Conservation (phyloP, 2,113 vertebrate genomes). For the Ovis canadensis region DNA sequence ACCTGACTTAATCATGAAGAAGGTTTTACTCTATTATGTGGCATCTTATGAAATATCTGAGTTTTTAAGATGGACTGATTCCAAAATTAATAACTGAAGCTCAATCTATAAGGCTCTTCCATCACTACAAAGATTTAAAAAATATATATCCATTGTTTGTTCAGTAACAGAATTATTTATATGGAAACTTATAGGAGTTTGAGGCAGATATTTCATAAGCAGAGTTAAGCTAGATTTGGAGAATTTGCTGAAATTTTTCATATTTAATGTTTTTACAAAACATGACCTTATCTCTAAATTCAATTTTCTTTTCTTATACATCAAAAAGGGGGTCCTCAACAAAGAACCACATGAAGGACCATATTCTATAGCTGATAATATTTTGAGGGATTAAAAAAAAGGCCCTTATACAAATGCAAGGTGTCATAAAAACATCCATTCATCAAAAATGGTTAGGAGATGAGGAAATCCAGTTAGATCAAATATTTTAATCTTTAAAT, state of each 20-base stretch:
- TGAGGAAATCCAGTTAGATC: background rate
- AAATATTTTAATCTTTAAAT: background rate
- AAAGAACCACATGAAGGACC: background rate
- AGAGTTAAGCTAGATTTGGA: background rate
- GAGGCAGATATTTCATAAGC: background rate
- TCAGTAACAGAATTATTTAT: background rate
- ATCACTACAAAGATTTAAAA: background rate
- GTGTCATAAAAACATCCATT: background rate
- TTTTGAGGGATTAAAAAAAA: background rate
- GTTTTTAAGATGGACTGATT: background rate
- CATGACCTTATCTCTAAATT: background rate
- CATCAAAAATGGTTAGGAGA: background rate
- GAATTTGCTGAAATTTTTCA: background rate
- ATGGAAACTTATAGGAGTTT: background rate
- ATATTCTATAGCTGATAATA: background rate
- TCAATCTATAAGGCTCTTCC: background rate
- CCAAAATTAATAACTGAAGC: background rate
- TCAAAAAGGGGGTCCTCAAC: background rate
- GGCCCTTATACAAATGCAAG: background rate
- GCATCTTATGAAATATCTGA: background rate
- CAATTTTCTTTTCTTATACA: background rate
- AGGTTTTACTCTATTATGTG: background rate
- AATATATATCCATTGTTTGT: background rate
- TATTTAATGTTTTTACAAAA: conserved; percentile 1
- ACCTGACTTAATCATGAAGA: background rate